phyloP scores from a whole-genome alignment of 2,888 invertebrate genomes.

The Drosophila testacea region DNA sequence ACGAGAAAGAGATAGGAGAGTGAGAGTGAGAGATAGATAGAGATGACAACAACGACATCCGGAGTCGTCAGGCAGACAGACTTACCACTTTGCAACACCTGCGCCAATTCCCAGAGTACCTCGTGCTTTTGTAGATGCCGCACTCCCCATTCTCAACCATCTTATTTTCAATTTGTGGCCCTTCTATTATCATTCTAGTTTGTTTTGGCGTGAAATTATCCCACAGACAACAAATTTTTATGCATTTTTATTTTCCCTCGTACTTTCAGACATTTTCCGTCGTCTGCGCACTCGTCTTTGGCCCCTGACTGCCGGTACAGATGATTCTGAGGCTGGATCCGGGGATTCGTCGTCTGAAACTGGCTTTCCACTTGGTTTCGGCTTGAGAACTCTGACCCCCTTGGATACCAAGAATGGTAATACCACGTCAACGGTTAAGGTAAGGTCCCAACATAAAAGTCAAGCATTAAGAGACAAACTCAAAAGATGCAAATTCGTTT shows the following conservation, averaged over 20 bases:
- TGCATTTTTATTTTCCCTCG: constrained; percentile 14
- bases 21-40: not conserved
- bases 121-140: constrained; percentile 22
- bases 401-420: constrained; percentile 80
- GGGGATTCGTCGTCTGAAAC: constrained; percentile 47
- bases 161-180: constrained; percentile 29
- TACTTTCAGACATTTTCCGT: constrained; percentile 80
- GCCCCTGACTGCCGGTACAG: constrained; percentile 55
- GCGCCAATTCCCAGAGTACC: constrained; percentile 74
- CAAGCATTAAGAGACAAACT: not conserved
- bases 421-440: constrained; percentile 85
- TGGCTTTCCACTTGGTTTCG: constrained; percentile 48
- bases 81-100: constrained; percentile 82
- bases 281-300: constrained; percentile 82
- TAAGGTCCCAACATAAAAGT: constrained; percentile 43
- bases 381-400: constrained; percentile 43
- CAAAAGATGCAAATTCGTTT: constrained; percentile 4
- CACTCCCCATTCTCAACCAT: not conserved
- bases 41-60: constrained; percentile 31
- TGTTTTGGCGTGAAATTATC: constrained; percentile 63
- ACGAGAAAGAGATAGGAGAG: not conserved
- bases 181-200: constrained; percentile 37
- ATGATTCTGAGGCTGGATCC: constrained; percentile 40
- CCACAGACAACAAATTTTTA: constrained; percentile 52
- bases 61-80: constrained; percentile 28